Evolutionary conservation across 37 sponge, comb jelly and placozoan species (phyloP).

Genomic region (Tethya wilhelma): DNA sequence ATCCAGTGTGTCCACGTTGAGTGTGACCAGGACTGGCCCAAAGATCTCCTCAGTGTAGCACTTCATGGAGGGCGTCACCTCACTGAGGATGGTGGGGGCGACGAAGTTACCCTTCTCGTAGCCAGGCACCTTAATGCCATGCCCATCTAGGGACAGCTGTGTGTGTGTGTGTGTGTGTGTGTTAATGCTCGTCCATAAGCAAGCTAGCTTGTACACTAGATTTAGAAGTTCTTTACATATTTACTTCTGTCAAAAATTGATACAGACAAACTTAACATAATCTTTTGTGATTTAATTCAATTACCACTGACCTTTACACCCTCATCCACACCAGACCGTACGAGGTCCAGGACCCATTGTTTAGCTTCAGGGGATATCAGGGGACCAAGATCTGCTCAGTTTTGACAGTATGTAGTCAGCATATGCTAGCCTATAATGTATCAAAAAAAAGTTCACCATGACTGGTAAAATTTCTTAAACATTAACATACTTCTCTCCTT

Average conservation of each 20-base stretch:
- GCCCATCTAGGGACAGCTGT: conserved; percentile 89
- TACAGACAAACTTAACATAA: no score
- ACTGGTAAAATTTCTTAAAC: no score
- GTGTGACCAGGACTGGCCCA: conserved; percentile 93
- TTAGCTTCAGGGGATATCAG: conserved; percentile 96
- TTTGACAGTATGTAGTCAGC: background rate
- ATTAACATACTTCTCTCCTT: conserved; percentile 10
- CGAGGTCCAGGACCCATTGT: conserved; percentile 81
- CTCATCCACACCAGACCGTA: conserved; percentile 92
- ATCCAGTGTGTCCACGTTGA: conserved; percentile 90
- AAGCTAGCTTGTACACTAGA: no score
- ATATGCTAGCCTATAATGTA: conserved; percentile 5
- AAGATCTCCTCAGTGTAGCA: conserved; percentile 99
- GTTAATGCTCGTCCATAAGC: no score
- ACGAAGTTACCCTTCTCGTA: conserved; percentile 99
- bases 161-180: no score
- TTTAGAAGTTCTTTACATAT: no score
- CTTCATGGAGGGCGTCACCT: conserved; percentile 89
- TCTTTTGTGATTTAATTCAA: no score
- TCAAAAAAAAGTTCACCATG: background rate
- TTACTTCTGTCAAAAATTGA: no score
- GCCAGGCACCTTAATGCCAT: conserved; percentile 80
- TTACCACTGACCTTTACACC: conserved; percentile 85
- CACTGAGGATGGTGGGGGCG: conserved; percentile 88
- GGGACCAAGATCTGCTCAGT: conserved; percentile 93